Evolutionary conservation across 2,888 invertebrate genomes (phyloP).

Genomic region (Drosophila mimica): DNA sequence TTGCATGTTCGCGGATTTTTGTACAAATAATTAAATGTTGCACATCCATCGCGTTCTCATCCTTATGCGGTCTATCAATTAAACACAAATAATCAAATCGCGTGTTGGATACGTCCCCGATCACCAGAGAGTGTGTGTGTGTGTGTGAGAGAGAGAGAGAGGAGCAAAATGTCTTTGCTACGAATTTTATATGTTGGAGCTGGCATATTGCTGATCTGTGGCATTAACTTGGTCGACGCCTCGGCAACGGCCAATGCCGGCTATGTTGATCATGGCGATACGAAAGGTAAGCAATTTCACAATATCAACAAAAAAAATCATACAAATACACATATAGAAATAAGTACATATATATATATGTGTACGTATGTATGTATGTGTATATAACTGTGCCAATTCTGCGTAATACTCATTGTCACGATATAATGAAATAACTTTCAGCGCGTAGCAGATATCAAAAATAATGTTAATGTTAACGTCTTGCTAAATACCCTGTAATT

Average conservation of each 20-base stretch:
- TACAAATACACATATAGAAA: neutral
- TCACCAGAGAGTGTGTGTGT: neutral
- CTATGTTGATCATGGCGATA: conserved; percentile 84
- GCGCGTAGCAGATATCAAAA: neutral
- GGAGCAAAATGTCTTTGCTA: conserved; percentile 37
- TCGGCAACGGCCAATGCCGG: conserved; percentile 80
- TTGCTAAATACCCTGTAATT: conserved; percentile 22
- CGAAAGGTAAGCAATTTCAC: conserved; percentile 83
- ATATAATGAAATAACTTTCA: neutral
- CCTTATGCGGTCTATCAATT: conserved; percentile 57
- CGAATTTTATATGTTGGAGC: conserved; percentile 21
- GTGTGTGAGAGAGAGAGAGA: neutral
- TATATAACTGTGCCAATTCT: conserved; percentile 40
- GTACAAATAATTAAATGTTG: conserved; percentile 29
- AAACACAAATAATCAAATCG: conserved; percentile 61
- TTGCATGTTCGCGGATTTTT: conserved; percentile 17
- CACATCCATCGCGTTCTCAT: conserved; percentile 26
- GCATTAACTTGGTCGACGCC: conserved; percentile 50
- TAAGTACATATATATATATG: neutral
- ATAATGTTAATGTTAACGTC: neutral
- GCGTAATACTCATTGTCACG: conserved; percentile 12
- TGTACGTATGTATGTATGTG: neutral
- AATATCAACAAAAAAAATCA: conserved; percentile 30
- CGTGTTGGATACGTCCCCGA: conserved; percentile 56
- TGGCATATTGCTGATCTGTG: conserved; percentile 64